A percentile compares a stretch with the other conserved stretches of the same genome.
Evolutionary conservation across 2,888 invertebrate genomes (phyloP).

Genomic region (Pemphredon lugubris): DNA sequence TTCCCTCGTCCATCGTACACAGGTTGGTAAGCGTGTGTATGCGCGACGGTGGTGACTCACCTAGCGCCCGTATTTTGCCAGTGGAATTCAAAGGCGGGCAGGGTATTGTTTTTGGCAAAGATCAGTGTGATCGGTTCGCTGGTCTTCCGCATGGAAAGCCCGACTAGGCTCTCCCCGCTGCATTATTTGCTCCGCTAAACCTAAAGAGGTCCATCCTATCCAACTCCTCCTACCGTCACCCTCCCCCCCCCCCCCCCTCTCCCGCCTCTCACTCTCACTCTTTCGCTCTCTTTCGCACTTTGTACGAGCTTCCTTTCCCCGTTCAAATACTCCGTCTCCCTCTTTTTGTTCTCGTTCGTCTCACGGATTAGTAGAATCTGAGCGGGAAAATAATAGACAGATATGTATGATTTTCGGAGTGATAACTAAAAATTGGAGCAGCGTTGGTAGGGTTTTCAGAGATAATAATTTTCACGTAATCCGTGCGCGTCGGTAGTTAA

Average conservation of each 20-base stretch:
- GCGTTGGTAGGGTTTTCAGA: constrained; percentile 12
- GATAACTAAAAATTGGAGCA: background rate
- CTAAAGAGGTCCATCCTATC: constrained; percentile 72
- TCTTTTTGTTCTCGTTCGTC: constrained; percentile 28
- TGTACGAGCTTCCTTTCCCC: constrained; percentile 43
- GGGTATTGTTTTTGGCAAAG: constrained; percentile 78
- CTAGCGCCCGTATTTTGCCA: constrained; percentile 74
- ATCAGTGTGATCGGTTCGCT: constrained; percentile 77
- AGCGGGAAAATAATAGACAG: constrained; percentile 31
- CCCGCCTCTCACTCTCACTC: constrained; percentile 21
- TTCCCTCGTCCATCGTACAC: constrained; percentile 10
- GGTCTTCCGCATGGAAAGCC: constrained; percentile 71
- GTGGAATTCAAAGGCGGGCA: constrained; percentile 72
- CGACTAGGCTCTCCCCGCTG: constrained; percentile 60
- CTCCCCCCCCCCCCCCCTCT: constrained; percentile 2
- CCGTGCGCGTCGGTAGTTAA: no score
- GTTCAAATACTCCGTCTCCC: constrained; percentile 37
- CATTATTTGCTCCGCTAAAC: constrained; percentile 76
- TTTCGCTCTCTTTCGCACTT: constrained; percentile 9
- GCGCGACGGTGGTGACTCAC: constrained; percentile 69
- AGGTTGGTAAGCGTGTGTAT: constrained; percentile 17
- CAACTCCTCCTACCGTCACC: constrained; percentile 37
- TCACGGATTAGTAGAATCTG: constrained; percentile 52
- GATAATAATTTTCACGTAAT: constrained; percentile 14
- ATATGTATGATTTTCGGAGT: constrained; percentile 1